Percentiles rank a stretch among this genome's conserved stretches.
Evolutionary conservation across 2,113 vertebrate species (phyloP).

Genomic region (Balaenoptera acutorostrata): DNA sequence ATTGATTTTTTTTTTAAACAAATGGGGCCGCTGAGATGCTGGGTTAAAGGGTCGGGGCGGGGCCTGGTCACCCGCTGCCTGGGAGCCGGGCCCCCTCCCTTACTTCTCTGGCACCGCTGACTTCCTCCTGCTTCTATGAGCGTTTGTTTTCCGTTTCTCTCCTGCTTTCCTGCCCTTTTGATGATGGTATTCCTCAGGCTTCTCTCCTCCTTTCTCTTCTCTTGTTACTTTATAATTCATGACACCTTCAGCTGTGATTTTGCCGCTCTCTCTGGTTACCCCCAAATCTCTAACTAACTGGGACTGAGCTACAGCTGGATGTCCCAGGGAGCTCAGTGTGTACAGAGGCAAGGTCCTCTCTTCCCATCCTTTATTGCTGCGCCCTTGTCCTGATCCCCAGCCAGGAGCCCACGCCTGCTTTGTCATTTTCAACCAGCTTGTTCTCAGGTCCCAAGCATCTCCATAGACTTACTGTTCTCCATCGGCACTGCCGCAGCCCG

Average conservation of each 20-base stretch:
- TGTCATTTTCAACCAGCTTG: not conserved
- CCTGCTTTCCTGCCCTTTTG: not conserved
- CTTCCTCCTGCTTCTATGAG: not conserved
- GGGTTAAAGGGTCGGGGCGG: not conserved
- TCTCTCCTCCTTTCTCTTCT: not conserved
- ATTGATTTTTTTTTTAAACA: not conserved
- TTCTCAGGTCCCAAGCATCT: not conserved
- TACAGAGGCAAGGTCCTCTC: not conserved
- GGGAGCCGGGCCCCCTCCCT: too few relatives aligned
- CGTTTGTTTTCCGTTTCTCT: not conserved
- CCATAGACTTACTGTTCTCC: not conserved
- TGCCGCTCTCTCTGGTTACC: not conserved
- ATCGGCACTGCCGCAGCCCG: rapidly evolving
- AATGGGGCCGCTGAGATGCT: too few relatives aligned
- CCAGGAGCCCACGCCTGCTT: not conserved
- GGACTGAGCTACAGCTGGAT: not conserved
- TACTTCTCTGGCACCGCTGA: not conserved
- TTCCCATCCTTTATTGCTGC: rapidly evolving
- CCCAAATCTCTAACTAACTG: too few relatives aligned
- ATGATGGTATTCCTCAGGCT: not conserved
- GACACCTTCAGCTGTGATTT: not conserved
- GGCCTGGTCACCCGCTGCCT: not conserved
- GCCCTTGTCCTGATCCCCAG: not conserved
- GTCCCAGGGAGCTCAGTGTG: not conserved
- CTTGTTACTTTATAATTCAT: not conserved